Evolutionary conservation across 2,797 vertebrate genomes (phyloP).

Genomic region (Diplodus sargus): DNA sequence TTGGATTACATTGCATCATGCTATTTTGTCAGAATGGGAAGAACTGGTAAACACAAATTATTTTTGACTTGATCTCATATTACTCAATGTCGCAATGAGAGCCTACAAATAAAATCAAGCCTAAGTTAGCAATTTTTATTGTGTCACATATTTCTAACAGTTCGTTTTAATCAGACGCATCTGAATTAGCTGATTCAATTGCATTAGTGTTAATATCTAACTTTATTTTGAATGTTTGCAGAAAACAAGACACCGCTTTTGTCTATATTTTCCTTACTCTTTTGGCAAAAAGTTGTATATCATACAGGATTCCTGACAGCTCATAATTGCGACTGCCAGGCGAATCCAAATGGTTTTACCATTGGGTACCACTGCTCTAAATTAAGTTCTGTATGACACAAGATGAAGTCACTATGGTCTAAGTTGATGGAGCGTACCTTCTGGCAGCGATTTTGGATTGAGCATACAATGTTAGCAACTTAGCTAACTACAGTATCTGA

Average conservation of each 20-base stretch:
- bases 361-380: background rate
- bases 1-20: background rate
- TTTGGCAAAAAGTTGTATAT: background rate
- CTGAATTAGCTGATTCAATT: background rate
- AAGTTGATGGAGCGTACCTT: background rate
- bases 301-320: background rate
- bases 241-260: background rate
- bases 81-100: no score
- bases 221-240: background rate
- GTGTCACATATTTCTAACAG: background rate
- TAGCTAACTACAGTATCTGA: background rate
- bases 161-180: background rate
- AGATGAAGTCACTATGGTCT: background rate
- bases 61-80: no score
- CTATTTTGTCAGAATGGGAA: background rate
- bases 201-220: background rate
- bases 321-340: background rate
- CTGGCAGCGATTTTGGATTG: background rate
- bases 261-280: background rate
- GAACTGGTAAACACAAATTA: background rate
- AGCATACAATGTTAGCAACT: background rate
- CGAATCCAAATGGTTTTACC: background rate
- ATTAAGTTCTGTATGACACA: background rate
- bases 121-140: background rate
- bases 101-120: background rate